These are phyloP conservation scores for Pterostichus niger DNA, from an alignment of 2,888 invertebrate genomes.

Conservation along the genomic window DNA sequence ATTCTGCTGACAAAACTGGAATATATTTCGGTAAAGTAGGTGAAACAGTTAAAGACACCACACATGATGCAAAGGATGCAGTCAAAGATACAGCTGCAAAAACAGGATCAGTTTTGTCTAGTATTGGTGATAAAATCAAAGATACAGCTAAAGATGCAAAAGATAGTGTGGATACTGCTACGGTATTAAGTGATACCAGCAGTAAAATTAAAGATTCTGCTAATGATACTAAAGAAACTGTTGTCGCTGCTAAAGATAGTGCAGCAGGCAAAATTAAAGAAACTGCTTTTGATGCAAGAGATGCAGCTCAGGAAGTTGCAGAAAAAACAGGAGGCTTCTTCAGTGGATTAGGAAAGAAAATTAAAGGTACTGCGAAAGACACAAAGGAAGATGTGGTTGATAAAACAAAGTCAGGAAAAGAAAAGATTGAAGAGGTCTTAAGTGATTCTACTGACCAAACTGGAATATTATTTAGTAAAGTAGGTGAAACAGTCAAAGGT, in stretches of 20 bases:
- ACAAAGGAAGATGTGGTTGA: slow-evolving; percentile 2
- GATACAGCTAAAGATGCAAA: too few relatives aligned
- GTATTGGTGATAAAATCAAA: too few relatives aligned
- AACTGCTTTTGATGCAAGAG: slow-evolving; percentile 22
- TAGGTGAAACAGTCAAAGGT: slow-evolving; percentile 63
- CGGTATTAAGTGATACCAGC: too few relatives aligned
- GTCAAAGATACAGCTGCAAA: too few relatives aligned
- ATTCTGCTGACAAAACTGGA: not conserved
- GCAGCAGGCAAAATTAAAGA: slow-evolving; percentile 67
- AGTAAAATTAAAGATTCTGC: too few relatives aligned
- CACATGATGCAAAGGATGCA: too few relatives aligned
- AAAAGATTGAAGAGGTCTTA: not conserved
- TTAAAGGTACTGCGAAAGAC: slow-evolving; percentile 35
- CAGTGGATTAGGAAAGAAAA: slow-evolving; percentile 56
- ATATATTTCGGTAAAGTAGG: too few relatives aligned
- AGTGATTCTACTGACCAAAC: slow-evolving; percentile 6
- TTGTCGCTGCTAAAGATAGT: slow-evolving; percentile 68
- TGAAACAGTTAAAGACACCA: too few relatives aligned
- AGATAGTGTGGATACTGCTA: too few relatives aligned
- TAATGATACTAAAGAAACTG: slow-evolving; percentile 67
- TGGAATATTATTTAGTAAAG: slow-evolving; percentile 68
- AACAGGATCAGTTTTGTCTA: too few relatives aligned
- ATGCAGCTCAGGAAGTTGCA: slow-evolving; percentile 40
- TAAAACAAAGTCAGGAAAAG: slow-evolving; percentile 27
- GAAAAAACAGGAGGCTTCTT: slow-evolving; percentile 67